A percentile compares a stretch with the other conserved stretches of the same genome.
phyloP scores from a whole-genome alignment of 2,113 vertebrate species.

The Xenus cinereus region DNA sequence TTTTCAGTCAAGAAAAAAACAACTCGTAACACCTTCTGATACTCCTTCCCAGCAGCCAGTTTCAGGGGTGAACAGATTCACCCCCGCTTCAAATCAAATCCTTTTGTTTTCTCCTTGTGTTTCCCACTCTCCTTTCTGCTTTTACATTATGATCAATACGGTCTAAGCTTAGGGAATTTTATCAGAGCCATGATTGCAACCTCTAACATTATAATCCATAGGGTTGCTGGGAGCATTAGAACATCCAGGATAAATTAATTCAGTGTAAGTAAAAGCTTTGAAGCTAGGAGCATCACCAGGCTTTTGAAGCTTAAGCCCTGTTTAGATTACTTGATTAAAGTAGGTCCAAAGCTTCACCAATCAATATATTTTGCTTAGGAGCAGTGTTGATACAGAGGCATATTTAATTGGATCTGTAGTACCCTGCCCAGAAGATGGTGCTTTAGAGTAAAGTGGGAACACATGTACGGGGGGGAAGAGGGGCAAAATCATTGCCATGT shows the following conservation, averaged over 20 bases:
- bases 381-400: constrained; percentile 64
- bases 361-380: constrained; percentile 77
- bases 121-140: not conserved
- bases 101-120: constrained; percentile 15
- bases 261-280: constrained; percentile 76
- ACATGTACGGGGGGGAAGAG: not conserved
- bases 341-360: constrained; percentile 67
- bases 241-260: constrained; percentile 75
- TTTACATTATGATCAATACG: constrained; percentile 62
- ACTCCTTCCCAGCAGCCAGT: not conserved
- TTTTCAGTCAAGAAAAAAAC: not conserved
- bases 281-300: constrained; percentile 66
- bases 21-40: not conserved
- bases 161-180: constrained; percentile 59
- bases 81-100: not conserved
- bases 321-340: constrained; percentile 83
- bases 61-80: not conserved
- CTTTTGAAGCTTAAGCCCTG: constrained; percentile 77
- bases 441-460: constrained; percentile 52
- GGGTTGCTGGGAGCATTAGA: constrained; percentile 70
- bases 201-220: constrained; percentile 72
- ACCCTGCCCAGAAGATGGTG: constrained; percentile 8
- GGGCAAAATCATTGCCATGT: not conserved
- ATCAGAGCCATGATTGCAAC: constrained; percentile 59
- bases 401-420: constrained; percentile 56